Conservation (phyloP, 1,140 invertebrate genomes). For the Cardiocondyla obscurior region DNA sequence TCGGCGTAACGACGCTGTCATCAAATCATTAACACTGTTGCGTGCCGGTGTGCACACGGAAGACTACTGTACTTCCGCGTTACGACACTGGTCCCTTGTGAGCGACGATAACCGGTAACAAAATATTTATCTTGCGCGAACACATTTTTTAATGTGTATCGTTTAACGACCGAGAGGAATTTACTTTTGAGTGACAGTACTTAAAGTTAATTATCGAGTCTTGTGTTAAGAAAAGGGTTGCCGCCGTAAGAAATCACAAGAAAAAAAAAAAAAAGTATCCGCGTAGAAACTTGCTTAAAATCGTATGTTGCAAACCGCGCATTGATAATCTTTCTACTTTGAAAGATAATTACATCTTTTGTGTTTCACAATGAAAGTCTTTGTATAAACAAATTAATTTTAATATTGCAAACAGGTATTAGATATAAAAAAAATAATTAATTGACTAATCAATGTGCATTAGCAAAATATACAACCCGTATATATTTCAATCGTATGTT, state of each 20-base stretch:
- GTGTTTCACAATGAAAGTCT: constrained; percentile 30
- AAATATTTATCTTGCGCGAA: background rate
- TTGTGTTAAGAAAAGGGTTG: background rate
- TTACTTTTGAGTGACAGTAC: constrained; percentile 8
- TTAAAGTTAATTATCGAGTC: background rate
- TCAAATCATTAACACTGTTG: constrained; percentile 19
- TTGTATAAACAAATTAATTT: constrained; percentile 10
- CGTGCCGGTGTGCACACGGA: constrained; percentile 9
- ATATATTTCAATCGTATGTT: background rate
- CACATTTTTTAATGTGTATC: background rate
- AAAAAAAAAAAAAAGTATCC: background rate
- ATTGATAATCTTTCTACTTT: constrained; percentile 25
- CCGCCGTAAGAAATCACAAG: background rate
- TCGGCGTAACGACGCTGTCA: background rate
- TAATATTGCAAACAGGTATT: background rate
- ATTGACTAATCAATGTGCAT: background rate
- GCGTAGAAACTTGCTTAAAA: background rate
- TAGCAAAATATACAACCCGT: background rate
- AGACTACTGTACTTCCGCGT: constrained; percentile 10
- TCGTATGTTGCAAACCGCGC: background rate
- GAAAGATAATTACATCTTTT: constrained; percentile 11
- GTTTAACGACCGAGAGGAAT: background rate
- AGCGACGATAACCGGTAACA: background rate
- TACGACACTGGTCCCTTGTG: background rate
- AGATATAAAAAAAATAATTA: background rate